phyloP scores from a whole-genome alignment of 2,113 vertebrate species.

The Acanthisitta chloris region DNA sequence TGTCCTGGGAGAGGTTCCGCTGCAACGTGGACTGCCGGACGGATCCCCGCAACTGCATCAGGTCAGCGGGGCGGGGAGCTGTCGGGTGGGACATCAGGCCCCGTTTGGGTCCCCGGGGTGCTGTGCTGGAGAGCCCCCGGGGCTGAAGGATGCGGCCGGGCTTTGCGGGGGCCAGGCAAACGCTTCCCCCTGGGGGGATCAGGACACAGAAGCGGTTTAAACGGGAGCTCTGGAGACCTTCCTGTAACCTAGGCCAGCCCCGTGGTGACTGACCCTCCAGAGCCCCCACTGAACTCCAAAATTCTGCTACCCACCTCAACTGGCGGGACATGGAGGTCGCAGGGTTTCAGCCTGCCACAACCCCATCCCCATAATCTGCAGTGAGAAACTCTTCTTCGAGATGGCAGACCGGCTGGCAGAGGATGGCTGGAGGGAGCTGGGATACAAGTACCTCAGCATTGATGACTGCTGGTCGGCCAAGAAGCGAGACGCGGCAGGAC shows the following conservation, averaged over 20 bases:
- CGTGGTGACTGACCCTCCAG: not conserved
- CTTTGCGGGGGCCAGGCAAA: not conserved
- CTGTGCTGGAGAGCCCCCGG: no score
- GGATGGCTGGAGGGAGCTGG: slow-evolving; percentile 81
- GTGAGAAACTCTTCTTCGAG: slow-evolving; percentile 86
- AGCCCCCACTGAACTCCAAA: not conserved
- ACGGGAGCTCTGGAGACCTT: not conserved
- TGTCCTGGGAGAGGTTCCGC: slow-evolving; percentile 92
- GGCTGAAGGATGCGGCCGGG: no score
- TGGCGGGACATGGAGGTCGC: accelerated
- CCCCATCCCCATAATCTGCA: not conserved
- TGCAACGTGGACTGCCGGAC: slow-evolving; percentile 83
- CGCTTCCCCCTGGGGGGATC: accelerated
- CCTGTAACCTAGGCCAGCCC: not conserved
- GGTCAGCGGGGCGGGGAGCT: slow-evolving; percentile 58
- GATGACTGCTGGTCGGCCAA: slow-evolving; percentile 93
- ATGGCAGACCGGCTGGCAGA: slow-evolving; percentile 87
- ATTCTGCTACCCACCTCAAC: not conserved
- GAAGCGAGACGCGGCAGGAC: slow-evolving; percentile 74
- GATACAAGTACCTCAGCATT: slow-evolving; percentile 87
- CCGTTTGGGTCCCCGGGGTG: no score
- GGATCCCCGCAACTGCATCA: slow-evolving; percentile 91
- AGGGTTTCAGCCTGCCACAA: not conserved
- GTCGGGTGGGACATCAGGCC: not conserved
- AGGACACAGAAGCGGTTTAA: not conserved